These are phyloP conservation scores for Lasioglossum oenotherae DNA, from an alignment of 2,888 invertebrate species.

Conservation along the genomic window DNA sequence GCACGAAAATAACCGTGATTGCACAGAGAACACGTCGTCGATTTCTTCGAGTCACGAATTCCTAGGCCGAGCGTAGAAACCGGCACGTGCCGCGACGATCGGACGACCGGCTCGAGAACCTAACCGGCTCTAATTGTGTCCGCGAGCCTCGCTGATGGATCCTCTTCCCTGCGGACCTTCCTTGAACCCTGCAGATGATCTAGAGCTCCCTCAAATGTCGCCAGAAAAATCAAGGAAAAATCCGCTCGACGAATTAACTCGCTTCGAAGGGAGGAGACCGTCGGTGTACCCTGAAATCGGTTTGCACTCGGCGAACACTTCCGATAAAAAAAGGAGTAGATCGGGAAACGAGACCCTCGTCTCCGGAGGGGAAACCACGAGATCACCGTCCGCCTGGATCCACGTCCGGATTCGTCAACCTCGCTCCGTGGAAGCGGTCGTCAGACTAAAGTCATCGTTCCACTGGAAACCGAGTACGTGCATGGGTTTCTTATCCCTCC, in stretches of 20 bases:
- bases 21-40: constrained; percentile 55
- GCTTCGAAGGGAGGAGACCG: neutral
- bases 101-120: constrained; percentile 19
- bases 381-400: constrained; percentile 25
- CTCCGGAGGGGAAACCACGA: neutral
- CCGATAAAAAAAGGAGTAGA: neutral
- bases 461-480: constrained; percentile 78
- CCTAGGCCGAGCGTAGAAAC: constrained; percentile 32
- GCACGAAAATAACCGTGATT: constrained; percentile 59
- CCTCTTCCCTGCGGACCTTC: neutral
- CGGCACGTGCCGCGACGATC: constrained; percentile 45
- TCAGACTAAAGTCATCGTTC: constrained; percentile 81
- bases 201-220: neutral
- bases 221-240: neutral
- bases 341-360: neutral
- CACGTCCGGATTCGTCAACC: constrained; percentile 60
- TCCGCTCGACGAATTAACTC: neutral
- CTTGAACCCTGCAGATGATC: neutral
- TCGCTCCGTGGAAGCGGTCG: constrained; percentile 80
- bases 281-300: neutral
- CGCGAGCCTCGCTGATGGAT: neutral
- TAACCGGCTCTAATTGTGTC: neutral
- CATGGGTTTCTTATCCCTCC: constrained; percentile 82
- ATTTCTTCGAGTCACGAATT: constrained; percentile 58
- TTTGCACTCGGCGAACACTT: neutral